Evolutionary conservation across 2,797 vertebrate species (phyloP).

Genomic region (Phalanger gymnotis): DNA sequence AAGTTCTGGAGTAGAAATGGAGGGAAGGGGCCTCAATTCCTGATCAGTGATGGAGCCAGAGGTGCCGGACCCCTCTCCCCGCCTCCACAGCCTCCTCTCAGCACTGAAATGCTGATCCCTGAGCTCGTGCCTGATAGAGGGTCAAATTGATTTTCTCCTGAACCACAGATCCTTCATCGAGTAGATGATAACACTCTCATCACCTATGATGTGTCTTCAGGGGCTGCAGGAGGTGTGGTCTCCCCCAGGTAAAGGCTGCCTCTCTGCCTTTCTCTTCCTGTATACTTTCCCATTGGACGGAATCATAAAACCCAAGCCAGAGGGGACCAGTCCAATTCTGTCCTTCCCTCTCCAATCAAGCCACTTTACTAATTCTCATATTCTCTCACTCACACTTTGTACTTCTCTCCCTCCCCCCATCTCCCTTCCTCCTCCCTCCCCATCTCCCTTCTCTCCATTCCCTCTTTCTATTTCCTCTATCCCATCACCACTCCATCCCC

Average conservation of each 20-base stretch:
- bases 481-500: background rate
- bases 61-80: background rate
- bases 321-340: background rate
- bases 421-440: background rate
- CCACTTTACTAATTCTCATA: background rate
- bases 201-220: constrained; percentile 94
- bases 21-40: background rate
- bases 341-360: background rate
- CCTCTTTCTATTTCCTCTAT: background rate
- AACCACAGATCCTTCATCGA: constrained; percentile 92
- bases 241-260: constrained; percentile 90
- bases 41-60: background rate
- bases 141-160: background rate
- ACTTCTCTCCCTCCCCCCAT: background rate
- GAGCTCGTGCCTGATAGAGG: background rate
- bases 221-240: constrained; percentile 94
- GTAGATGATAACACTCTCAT: constrained; percentile 96
- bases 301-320: background rate
- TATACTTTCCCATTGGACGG: background rate
- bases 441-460: background rate
- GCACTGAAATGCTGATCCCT: background rate
- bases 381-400: background rate
- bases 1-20: background rate
- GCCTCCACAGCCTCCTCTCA: background rate
- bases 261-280: background rate